phyloP scores from a whole-genome alignment of 2,888 invertebrate genomes.

The Dendrolimus houi region DNA sequence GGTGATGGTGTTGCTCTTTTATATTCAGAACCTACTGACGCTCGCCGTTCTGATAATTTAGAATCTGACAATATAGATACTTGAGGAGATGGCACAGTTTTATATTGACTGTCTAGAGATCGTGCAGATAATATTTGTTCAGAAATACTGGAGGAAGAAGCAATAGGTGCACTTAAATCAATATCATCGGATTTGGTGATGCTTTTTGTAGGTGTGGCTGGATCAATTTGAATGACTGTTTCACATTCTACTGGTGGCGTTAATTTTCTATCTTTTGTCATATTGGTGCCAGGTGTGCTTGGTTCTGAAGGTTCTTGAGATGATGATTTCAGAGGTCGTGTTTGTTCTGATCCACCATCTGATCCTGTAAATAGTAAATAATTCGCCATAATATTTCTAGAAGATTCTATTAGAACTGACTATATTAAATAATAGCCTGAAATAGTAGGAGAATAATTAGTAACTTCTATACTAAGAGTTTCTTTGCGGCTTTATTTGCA shows the following conservation, averaged over 20 bases:
- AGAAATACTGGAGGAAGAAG: conserved; percentile 42
- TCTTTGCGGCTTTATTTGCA: too few relatives aligned
- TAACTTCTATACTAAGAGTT: too few relatives aligned
- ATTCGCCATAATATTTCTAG: too few relatives aligned
- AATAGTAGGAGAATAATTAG: too few relatives aligned
- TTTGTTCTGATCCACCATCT: conserved; percentile 44
- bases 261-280: conserved; percentile 27
- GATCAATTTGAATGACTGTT: conserved; percentile 54
- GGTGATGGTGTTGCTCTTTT: conserved; percentile 19
- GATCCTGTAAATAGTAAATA: conserved; percentile 25
- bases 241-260: conserved; percentile 28
- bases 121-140: conserved; percentile 61
- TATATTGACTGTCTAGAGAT: conserved; percentile 42
- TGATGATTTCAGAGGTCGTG: conserved; percentile 41
- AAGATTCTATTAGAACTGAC: too few relatives aligned
- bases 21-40: conserved; percentile 20
- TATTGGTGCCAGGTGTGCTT: conserved; percentile 37
- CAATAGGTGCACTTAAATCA: conserved; percentile 48
- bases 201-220: conserved; percentile 43
- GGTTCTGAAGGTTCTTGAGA: conserved; percentile 49
- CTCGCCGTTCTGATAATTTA: conserved; percentile 16
- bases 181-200: conserved; percentile 52
- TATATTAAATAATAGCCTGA: too few relatives aligned
- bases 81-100: conserved; percentile 15
- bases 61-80: conserved; percentile 1